A percentile compares a stretch with the other conserved stretches of the same genome.
phyloP scores from a whole-genome alignment of 2,113 vertebrate species.

The Stigmatopora nigra region DNA sequence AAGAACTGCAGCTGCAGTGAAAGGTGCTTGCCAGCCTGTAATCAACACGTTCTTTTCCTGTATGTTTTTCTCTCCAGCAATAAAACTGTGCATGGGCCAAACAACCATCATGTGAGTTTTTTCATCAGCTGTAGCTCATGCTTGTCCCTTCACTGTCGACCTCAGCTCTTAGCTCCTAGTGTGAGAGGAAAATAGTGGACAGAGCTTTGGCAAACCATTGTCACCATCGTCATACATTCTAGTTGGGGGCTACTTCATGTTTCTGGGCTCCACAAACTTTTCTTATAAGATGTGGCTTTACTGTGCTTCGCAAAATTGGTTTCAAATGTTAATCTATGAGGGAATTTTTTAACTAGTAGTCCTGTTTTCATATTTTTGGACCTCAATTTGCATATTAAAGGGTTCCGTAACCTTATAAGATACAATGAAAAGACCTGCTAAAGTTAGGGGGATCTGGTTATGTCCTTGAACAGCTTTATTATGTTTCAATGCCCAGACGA shows the following conservation, averaged over 20 bases:
- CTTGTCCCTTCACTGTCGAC: slow-evolving; percentile 41
- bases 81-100: slow-evolving; percentile 40
- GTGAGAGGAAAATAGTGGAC: slow-evolving; percentile 60
- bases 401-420: no score
- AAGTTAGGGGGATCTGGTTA: no score
- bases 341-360: no score
- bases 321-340: no score
- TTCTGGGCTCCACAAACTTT: slow-evolving; percentile 17
- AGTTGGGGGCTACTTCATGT: slow-evolving; percentile 29
- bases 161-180: slow-evolving; percentile 30
- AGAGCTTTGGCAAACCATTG: slow-evolving; percentile 35
- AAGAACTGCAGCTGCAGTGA: slow-evolving; percentile 56
- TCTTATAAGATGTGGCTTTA: no score
- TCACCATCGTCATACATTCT: slow-evolving; percentile 23
- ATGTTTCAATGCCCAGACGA: slow-evolving; percentile 5
- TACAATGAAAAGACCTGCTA: no score
- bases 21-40: slow-evolving; percentile 50
- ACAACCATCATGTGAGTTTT: slow-evolving; percentile 42
- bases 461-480: no score
- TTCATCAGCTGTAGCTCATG: slow-evolving; percentile 36
- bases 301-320: no score
- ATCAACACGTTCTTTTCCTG: slow-evolving; percentile 53
- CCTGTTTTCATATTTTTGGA: no score
- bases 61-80: slow-evolving; percentile 33
- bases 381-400: no score